Percentiles rank a stretch among this genome's conserved stretches.
These are phyloP conservation scores for Neogobius melanostomus DNA, from an alignment of 2,113 vertebrate genomes.

Conservation along the genomic window DNA sequence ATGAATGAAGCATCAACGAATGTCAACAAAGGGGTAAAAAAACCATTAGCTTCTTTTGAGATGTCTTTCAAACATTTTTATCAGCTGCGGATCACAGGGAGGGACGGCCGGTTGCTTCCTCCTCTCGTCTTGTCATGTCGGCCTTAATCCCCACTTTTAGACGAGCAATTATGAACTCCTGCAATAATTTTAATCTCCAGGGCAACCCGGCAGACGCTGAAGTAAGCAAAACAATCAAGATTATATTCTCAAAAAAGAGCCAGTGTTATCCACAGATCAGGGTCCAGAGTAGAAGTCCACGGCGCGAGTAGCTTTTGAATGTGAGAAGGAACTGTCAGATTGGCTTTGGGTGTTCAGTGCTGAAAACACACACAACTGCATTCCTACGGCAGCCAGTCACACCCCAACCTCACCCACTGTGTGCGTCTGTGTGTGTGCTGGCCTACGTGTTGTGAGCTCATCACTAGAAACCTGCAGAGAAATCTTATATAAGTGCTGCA, in stretches of 20 bases:
- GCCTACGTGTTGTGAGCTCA: background rate
- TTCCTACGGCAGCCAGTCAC: conserved; percentile 49
- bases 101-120: background rate
- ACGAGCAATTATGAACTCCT: background rate
- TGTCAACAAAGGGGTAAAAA: conserved; percentile 4
- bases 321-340: conserved; percentile 30
- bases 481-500: background rate
- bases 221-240: background rate
- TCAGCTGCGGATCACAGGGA: background rate
- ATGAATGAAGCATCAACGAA: conserved; percentile 13
- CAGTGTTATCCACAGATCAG: background rate
- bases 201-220: background rate
- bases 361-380: conserved; percentile 54
- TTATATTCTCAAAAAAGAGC: background rate
- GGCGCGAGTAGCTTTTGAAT: background rate
- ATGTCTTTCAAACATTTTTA: background rate
- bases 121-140: background rate
- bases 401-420: conserved; percentile 37
- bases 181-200: background rate
- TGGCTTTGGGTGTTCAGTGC: conserved; percentile 2
- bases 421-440: background rate
- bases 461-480: background rate
- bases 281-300: too few relatives aligned
- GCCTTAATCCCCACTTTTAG: background rate
- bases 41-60: background rate